phyloP scores from a whole-genome alignment of 2,797 vertebrate genomes.

The Schizothorax lantsangensis region DNA sequence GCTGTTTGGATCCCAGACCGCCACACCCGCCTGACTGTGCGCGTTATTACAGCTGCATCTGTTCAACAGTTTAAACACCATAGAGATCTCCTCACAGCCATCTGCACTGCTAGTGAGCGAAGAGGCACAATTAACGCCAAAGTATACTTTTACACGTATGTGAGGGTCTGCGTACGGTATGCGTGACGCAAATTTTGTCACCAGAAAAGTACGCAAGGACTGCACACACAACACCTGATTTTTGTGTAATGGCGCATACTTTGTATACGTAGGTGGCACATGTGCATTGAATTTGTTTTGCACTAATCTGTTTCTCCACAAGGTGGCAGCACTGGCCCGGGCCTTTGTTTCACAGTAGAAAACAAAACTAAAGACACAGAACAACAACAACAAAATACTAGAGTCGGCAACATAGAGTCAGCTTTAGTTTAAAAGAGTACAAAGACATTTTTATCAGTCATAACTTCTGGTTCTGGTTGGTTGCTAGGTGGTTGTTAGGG shows the following conservation, averaged over 20 bases:
- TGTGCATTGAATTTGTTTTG: background rate
- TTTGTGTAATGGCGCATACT: background rate
- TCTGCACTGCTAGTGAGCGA: background rate
- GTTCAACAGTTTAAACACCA: conserved; percentile 61
- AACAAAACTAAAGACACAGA: background rate
- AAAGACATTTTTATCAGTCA: too few relatives aligned
- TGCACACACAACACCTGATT: background rate
- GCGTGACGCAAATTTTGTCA: background rate
- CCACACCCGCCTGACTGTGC: background rate
- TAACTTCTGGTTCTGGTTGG: too few relatives aligned
- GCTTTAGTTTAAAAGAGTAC: background rate
- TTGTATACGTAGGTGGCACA: too few relatives aligned
- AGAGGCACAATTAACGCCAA: background rate
- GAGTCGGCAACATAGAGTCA: background rate
- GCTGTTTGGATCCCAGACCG: conserved; percentile 1
- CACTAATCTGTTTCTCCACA: background rate
- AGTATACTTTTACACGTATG: background rate
- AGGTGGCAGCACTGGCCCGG: background rate
- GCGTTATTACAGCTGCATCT: conserved; percentile 23
- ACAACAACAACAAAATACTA: background rate
- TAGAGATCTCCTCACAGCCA: background rate
- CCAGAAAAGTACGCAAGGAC: background rate
- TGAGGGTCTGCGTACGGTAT: background rate
- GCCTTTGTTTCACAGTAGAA: background rate
- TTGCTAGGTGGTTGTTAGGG: too few relatives aligned